phyloP scores from a whole-genome alignment of 2,888 invertebrate species.

The Lithophane semibrunnea region DNA sequence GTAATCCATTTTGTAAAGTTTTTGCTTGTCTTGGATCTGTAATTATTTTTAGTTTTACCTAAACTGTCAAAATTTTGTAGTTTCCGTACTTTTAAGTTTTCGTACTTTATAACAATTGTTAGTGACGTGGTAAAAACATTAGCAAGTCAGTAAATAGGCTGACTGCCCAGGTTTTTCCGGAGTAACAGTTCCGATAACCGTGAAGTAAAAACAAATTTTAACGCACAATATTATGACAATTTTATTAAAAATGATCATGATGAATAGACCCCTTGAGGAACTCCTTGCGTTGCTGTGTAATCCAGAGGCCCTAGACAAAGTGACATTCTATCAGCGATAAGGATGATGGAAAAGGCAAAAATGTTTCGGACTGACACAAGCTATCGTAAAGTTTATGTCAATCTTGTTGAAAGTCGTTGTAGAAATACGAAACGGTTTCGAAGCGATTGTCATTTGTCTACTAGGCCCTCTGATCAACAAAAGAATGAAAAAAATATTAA shows the following conservation, averaged over 20 bases:
- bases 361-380: too few species aligned
- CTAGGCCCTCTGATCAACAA: not conserved
- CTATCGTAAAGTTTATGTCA: too few species aligned
- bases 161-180: not conserved
- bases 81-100: not conserved
- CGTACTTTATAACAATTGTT: not conserved
- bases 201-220: too few species aligned
- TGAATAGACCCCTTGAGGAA: too few species aligned
- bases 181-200: not conserved
- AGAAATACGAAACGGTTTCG: too few species aligned
- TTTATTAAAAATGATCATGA: too few species aligned
- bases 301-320: not conserved
- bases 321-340: too few species aligned
- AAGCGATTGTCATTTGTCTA: too few species aligned
- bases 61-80: too few species aligned
- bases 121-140: not conserved
- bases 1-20: not conserved
- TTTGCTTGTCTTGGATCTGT: not conserved
- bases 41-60: not conserved
- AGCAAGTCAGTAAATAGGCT: not conserved
- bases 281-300: not conserved
- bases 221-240: too few species aligned
- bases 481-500: not conserved
- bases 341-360: too few species aligned
- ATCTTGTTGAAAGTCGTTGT: too few species aligned